Percentiles rank a stretch among this genome's conserved stretches.
phyloP scores from a whole-genome alignment of 2,888 invertebrate genomes.

The Rotaria magnacalcarata region DNA sequence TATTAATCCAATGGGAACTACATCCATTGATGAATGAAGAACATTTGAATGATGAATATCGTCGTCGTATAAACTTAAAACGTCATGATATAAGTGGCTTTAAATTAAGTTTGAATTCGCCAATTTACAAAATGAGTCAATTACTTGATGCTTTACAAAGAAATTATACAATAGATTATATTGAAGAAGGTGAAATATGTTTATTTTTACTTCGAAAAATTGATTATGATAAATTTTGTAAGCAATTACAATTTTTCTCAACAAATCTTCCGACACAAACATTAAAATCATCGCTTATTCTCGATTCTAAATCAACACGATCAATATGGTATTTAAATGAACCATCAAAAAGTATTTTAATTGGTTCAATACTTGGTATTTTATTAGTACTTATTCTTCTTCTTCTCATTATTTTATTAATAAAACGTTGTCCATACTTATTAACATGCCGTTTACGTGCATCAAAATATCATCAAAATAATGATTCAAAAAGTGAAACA shows the following conservation, averaged over 20 bases:
- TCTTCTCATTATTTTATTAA: not conserved
- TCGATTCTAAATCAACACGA: not conserved
- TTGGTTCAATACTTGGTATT: constrained; percentile 21
- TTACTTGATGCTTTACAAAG: constrained; percentile 3
- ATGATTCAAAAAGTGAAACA: constrained; percentile 37
- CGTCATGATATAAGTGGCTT: not conserved
- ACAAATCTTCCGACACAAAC: not conserved
- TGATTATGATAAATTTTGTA: constrained; percentile 28
- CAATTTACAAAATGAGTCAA: not conserved
- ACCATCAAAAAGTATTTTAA: not conserved
- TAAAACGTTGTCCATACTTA: constrained; percentile 1
- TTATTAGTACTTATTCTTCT: not conserved
- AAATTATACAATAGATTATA: constrained; percentile 27
- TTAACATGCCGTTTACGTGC: not conserved
- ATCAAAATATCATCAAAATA: not conserved
- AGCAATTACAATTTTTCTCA: not conserved
- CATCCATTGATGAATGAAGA: not conserved
- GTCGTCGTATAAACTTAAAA: not conserved
- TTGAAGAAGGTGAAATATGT: constrained; percentile 27
- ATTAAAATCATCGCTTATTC: not conserved
- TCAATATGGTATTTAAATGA: not conserved
- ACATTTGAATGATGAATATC: not conserved
- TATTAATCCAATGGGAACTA: constrained; percentile 31
- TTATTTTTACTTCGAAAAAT: not conserved
- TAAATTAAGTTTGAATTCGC: not conserved